phyloP scores from a whole-genome alignment of 2,888 invertebrate genomes.

The Ectropis crepuscularia region DNA sequence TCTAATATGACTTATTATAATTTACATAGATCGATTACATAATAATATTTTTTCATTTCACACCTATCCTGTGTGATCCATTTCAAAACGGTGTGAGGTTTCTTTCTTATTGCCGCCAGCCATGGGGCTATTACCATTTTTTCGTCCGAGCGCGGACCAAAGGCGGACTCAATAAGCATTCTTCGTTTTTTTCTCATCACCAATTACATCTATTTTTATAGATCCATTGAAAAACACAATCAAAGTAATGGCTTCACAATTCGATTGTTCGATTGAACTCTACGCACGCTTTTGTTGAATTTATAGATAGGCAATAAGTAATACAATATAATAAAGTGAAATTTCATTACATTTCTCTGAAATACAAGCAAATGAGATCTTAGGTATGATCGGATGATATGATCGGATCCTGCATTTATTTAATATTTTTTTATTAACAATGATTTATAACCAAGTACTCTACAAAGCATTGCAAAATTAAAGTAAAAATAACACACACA shows the following conservation, averaged over 20 bases:
- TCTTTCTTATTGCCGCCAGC: not conserved
- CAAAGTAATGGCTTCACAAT: conserved; percentile 67
- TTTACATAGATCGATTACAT: not conserved
- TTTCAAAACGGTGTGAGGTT: not conserved
- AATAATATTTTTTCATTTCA: not conserved
- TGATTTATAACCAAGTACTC: too few relatives aligned
- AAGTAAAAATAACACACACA: too few relatives aligned
- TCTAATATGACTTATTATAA: too few relatives aligned
- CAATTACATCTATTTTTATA: conserved; percentile 76
- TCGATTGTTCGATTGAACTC: conserved; percentile 59
- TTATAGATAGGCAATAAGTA: conserved; percentile 49
- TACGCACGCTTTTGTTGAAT: conserved; percentile 61
- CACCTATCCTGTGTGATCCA: not conserved
- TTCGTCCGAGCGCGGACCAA: conserved; percentile 41
- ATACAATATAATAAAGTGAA: conserved; percentile 9
- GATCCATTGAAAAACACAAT: conserved; percentile 70
- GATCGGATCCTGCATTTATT: too few relatives aligned
- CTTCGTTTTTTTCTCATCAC: conserved; percentile 69
- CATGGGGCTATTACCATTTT: conserved; percentile 13
- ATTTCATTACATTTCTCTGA: too few relatives aligned
- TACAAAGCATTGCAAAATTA: too few relatives aligned
- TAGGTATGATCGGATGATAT: too few relatives aligned
- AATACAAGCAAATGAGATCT: too few relatives aligned
- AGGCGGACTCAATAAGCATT: conserved; percentile 60
- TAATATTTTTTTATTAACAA: too few relatives aligned